Base-by-base conservation (phyloP, 2,888 invertebrate species). In the Epinotia nisella region DNA sequence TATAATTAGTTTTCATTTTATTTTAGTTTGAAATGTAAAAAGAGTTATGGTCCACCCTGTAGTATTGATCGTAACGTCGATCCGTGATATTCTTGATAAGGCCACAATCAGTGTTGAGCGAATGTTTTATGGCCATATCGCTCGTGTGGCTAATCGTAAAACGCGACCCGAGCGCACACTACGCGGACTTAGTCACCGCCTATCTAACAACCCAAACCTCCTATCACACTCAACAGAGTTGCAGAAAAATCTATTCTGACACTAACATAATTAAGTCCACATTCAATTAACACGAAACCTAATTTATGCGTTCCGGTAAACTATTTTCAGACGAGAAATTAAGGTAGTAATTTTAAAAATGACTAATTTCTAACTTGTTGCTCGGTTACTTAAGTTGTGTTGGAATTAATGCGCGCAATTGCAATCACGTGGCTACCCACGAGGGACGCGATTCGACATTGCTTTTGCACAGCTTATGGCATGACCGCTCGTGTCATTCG, bases 361-460 rank as follows among this genome's bases (percentile, higher is more conserved):
- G 45, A 5, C 5, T 5, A 4, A 24, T 21, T 56, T 15, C 13
- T 19, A 13, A 5, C 3, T 15, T 15, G 21, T n/a, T n/a, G 49
- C 2, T 55, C 1, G 5, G 21, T 21, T 45, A 13, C 19, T 19
- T 45, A 61, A 2, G 19, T 21, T 21, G 21, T 45, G 21, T 5
- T 15, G 21, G 17, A 4, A 61, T 21, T 13, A 3, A 1, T 45
- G 41, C 45, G 13, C 13, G 9, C 21, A 45, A 17, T 61, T 49
- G 15, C n/a, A n/a, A n/a, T 61, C 41, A 45, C 60, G 60, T 5
- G 60, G 60, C 61, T 0, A 21, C 19, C 61, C 45, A 61, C 45
- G 61, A 10, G 41, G 61, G 49, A 15, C 49, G 49, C 49, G 49
- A 49, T 49, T 49, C n/a, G 49, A 49, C 49, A 49, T 4, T 49